Evolutionary conservation across 2,888 invertebrate genomes (phyloP), one percentile per base, ranked within the genome.

Genomic region (Lasioglossum zephyrum): DNA sequence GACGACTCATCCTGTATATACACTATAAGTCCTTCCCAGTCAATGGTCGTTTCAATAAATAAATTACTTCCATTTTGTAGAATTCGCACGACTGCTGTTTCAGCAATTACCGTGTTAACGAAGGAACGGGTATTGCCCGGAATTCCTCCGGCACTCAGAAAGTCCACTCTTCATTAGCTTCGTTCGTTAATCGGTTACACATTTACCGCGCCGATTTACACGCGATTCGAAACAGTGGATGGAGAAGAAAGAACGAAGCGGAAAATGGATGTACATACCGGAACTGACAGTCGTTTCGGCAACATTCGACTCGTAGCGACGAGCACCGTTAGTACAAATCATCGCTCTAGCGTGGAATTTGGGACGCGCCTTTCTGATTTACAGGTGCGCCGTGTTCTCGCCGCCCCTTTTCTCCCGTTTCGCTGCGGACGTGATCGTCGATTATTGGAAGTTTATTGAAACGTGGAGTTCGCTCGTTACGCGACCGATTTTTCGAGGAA

Each of bases 181-280:
- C 53, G 74, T 77, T 79, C 75, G 84, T 85, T 85, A 79, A 73
- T 76, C 79, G 80, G 79, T 77, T 73, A 79, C 74, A 73, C 77
- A 77, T n/a, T 39, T 70, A 36, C 79, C 73, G 47, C 39, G 60
- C 16, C 83, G 84, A 82, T 85, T 85, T 72, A 73, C 72, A 18
- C 53, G 72, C 22, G 44, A 75, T 73, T 78, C 72, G 60, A 16
- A 13, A 36, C 41, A 16, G 39, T 5, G 9, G 18, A 69, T 26
- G 66, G 69, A 70, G 31, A 13, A 22, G 4, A 49, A 53, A 57
- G 57, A 31, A 74, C 47, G 18, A 53, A 63, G 39, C 49, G 44
- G 69, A 49, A 85, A 84, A 86, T 86, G 78, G 85, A 85, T 85
- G 85, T 86, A 76, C 81, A 76, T 86, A 78, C 78, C 85, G 66